Conservation (phyloP, 2,113 vertebrate genomes). For the Dunckerocampus dactyliophorus region DNA sequence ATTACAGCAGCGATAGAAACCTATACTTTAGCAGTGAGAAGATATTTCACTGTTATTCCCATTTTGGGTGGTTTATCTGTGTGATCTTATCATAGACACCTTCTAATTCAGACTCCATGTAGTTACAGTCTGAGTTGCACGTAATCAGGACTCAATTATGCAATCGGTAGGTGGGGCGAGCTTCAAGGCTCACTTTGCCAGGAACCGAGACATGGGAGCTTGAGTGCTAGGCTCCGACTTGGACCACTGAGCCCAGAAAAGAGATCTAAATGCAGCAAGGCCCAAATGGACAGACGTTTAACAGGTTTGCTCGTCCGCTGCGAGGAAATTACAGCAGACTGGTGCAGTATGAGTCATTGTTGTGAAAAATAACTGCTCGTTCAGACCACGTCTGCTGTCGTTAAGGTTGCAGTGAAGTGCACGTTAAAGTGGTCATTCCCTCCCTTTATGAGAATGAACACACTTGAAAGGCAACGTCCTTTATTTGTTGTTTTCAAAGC, state of each 20-base stretch:
- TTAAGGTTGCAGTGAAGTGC: neutral
- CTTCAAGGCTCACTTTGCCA: slow-evolving; percentile 19
- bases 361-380: neutral
- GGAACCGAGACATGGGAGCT: slow-evolving; percentile 1
- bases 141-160: slow-evolving; percentile 44
- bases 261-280: slow-evolving; percentile 9
- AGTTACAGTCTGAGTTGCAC: slow-evolving; percentile 13
- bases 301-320: neutral
- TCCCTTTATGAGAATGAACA: neutral
- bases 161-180: slow-evolving; percentile 29
- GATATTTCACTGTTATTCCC: slow-evolving; percentile 33
- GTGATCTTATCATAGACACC: neutral
- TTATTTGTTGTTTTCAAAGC: too few species aligned
- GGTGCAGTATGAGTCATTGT: slow-evolving; percentile 9
- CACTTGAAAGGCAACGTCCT: neutral
- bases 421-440: neutral
- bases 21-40: slow-evolving; percentile 39
- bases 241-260: slow-evolving; percentile 24
- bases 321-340: neutral
- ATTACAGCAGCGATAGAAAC: slow-evolving; percentile 42
- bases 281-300: slow-evolving; percentile 34
- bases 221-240: slow-evolving; percentile 11
- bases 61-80: slow-evolving; percentile 4
- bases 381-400: neutral
- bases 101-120: slow-evolving; percentile 17